Evolutionary conservation across 2,113 vertebrate species (phyloP), one percentile per base, ranked within the genome.

Genomic region (Patagioenas fasciata): DNA sequence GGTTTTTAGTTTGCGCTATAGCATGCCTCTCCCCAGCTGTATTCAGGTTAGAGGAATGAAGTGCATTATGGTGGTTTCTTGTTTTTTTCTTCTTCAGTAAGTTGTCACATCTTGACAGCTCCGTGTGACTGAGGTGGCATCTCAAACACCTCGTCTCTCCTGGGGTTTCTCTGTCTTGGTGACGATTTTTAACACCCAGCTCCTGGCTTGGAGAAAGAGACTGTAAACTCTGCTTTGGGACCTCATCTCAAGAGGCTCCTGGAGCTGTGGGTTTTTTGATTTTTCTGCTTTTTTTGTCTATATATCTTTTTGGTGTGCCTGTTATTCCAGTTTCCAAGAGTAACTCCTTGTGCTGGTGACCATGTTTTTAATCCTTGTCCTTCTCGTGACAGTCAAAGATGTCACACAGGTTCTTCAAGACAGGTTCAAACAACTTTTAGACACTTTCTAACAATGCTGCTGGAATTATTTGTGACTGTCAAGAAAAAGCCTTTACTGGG

Each of bases 401-500:
- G 61, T 78, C 82, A 75, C 42, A 65, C 11, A 65, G 19, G 13
- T 91, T 92, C 61, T 89, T 95, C 61, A 64, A 93, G 88, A 81
- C 34, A 86, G 75, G 95, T 94, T 88, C 88, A 90, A 92, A 78
- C 77, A 91, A 72, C 64, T 80, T 89, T 81, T 72, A 95, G 92
- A 80, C 69, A 75, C 34, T 78, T 93, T 31, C 31, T 85, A 93
- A 82, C 70, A 73, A 19, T 88, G 64, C 48, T 91, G 34, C 69
- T 92, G 72, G 64, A 95, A 91, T 86, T 96, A 77, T 64, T 88
- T 91, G 90, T 71, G 90, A 75, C 80, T 96, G 95, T 92, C 92
- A 86, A 61, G 60, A 53, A 92, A 91, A 93, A 95, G 15, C 69
- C 80, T 94, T 81, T 93, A 67, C 90, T 88, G 28, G 19, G 48